A percentile compares a stretch with the other conserved stretches of the same genome.
These are phyloP conservation scores for Heliconius cydno DNA, from an alignment of 2,888 invertebrate genomes.

Conservation along the genomic window DNA sequence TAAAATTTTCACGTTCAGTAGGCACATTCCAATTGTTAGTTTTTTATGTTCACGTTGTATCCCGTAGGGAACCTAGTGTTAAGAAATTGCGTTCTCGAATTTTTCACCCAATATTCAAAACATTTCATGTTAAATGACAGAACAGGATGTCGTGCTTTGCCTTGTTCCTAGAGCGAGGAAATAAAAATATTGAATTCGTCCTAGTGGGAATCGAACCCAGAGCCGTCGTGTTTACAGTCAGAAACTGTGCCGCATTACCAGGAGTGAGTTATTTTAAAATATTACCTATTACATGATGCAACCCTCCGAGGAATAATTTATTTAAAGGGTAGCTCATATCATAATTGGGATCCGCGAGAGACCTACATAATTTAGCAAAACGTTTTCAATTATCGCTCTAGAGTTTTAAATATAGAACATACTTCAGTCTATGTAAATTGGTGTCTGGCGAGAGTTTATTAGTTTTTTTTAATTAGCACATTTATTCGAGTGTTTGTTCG, in stretches of 20 bases:
- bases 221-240: not conserved
- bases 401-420: constrained; percentile 6
- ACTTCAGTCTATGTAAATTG: not conserved
- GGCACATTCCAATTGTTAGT: too few species aligned
- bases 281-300: not conserved
- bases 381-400: constrained; percentile 22
- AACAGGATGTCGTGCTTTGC: not conserved
- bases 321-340: constrained; percentile 29
- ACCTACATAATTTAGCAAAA: constrained; percentile 21
- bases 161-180: not conserved
- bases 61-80: too few species aligned
- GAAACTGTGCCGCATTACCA: not conserved
- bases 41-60: too few species aligned
- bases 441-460: not conserved
- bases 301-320: constrained; percentile 22
- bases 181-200: not conserved
- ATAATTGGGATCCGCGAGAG: constrained; percentile 23
- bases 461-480: not conserved
- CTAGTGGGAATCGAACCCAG: not conserved
- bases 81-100: too few species aligned
- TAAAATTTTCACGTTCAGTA: too few species aligned
- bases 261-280: not conserved
- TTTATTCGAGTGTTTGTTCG: too few species aligned
- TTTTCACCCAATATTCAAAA: too few species aligned
- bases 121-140: not conserved